A percentile compares a stretch with the other conserved stretches of the same genome.
These are phyloP conservation scores for Heliconius sara DNA, from an alignment of 2,888 invertebrate genomes.

Conservation along the genomic window DNA sequence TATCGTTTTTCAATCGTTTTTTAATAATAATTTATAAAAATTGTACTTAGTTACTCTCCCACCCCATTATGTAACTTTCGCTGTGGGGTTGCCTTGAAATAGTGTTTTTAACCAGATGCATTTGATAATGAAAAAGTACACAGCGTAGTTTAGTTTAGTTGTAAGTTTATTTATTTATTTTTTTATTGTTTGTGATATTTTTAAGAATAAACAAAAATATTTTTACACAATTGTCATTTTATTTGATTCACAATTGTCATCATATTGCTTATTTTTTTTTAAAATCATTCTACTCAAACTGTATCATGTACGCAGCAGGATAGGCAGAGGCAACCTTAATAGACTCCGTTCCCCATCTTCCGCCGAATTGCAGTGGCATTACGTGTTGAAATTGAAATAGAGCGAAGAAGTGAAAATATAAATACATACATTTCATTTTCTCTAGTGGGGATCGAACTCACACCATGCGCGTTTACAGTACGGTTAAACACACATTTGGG, in stretches of 20 bases:
- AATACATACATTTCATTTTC: too few species aligned
- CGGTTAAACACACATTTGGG: too few species aligned
- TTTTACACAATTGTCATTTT: conserved; percentile 4
- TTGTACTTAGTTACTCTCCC: background rate
- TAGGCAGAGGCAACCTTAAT: too few species aligned
- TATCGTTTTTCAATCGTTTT: background rate
- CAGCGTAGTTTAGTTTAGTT: conserved; percentile 71
- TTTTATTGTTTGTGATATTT: conserved; percentile 68
- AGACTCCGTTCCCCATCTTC: too few species aligned
- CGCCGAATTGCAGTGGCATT: too few species aligned
- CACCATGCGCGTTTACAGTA: too few species aligned
- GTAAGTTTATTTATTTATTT: conserved; percentile 64
- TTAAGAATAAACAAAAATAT: conserved; percentile 74
- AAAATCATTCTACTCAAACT: too few species aligned
- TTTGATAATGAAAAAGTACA: conserved; percentile 84
- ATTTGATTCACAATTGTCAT: background rate
- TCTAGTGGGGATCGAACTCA: too few species aligned
- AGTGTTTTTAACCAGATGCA: conserved; percentile 74
- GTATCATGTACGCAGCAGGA: too few species aligned
- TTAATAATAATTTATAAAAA: background rate
- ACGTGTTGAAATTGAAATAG: too few species aligned
- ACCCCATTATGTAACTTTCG: conserved; percentile 46
- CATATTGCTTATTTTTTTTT: background rate
- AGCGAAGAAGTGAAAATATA: too few species aligned
- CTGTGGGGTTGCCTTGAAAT: conserved; percentile 53